Evolutionary conservation across 2,888 invertebrate species (phyloP), one percentile per base, ranked within the genome.

Genomic region (Dione vanillae): DNA sequence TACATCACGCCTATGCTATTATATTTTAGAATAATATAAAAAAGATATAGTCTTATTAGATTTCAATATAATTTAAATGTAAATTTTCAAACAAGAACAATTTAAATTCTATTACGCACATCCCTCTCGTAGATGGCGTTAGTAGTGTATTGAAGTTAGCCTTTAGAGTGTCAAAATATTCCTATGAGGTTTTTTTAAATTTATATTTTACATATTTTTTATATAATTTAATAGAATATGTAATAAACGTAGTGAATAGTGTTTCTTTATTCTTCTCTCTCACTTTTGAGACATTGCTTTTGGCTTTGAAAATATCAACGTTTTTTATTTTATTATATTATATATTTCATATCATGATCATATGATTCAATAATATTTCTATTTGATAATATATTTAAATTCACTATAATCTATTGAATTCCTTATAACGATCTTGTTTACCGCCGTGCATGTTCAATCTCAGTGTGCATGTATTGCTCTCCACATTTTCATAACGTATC

Each of bases 101-200:
- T 12, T n/a, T n/a, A 16, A 19, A 3, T 1, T 43, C 1, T 1
- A 20, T 27, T 61, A 43, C 11, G 6, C 1, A 56, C 40, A 20
- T 27, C 58, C 67, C 58, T 49, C 3, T 59, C 40, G 79, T 43
- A 90, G 89, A 86, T 87, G 89, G 82, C 86, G 81, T 72, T 80
- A 70, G 27, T 40, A 16, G 27, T 27, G 2, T 3, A 27, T 27
- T 27, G 2, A 27, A 5, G 41, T 41, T 41, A 9, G n/a, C n/a
- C n/a, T n/a, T n/a, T n/a, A n/a, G n/a, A n/a, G n/a, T n/a, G n/a
- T n/a, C n/a, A n/a, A n/a, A n/a, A n/a, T n/a, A n/a, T n/a, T n/a
- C n/a, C n/a, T n/a, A n/a, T n/a, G n/a, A n/a, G n/a, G n/a, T n/a
- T n/a, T n/a, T n/a, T n/a, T n/a, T n/a, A n/a, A n/a, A n/a, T n/a